Base-by-base conservation (phyloP, 1,140 invertebrate species). In the Spodoptera frugiperda region DNA sequence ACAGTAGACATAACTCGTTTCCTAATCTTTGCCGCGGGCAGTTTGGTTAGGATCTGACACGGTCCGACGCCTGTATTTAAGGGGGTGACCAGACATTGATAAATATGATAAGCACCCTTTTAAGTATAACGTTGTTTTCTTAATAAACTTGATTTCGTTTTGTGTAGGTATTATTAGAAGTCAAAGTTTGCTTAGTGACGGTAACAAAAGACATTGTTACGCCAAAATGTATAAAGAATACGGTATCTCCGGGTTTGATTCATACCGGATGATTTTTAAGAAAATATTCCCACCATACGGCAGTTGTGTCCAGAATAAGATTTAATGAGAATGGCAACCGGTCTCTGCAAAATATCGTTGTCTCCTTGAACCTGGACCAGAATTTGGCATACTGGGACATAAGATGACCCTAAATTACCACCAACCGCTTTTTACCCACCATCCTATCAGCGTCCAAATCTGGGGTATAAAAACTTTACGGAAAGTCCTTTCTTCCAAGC, bases 61-160 rank as follows among this genome's bases (percentile, higher is more conserved):
- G 88, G 84, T 87, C 81, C 84, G 67, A 87, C 87, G 87, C 86
- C 83, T 87, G 55, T 55, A 68, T 63, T 49, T 46, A 80, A 81
- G 78, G 81, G 83, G 83, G 77, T 79, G 68, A 73, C 14, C 53
- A 74, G 80, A 82, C 81, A 80, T 78, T 84, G 81, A 83, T 81
- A 77, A 80, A 84, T 82, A 79, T 63, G 73, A 77, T 78, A 79
- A 75, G 67, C 59, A 80, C 61, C 72, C 72, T 53, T 75, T 65
- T 53, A 39, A 15, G 44, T 46, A 33, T 48, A 48, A 61, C 46
- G 30, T 65, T 75, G 72, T 75, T 75, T 75, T 75, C 72, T 65
- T 75, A 63, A 65, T 63, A 75, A 75, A 75, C 72, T 75, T 75
- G 72, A 75, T 75, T 75, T 65, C 39, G 55, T 49, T 73, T 17